Evolutionary conservation across 1,140 invertebrate species (phyloP).

Genomic region (Diplogasteroides magnus): DNA sequence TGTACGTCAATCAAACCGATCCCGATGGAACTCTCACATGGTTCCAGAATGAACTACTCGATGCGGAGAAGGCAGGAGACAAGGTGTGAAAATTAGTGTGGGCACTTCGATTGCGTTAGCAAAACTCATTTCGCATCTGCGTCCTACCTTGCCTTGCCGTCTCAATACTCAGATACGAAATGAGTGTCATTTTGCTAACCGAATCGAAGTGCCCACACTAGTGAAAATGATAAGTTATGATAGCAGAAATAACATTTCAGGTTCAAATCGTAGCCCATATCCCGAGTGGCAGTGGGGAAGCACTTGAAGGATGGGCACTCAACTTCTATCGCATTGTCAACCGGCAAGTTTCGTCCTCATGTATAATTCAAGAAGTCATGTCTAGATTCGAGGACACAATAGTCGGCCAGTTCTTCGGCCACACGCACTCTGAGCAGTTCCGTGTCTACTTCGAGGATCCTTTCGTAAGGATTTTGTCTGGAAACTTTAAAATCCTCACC

Average conservation of each 20-base stretch:
- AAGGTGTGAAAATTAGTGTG: conserved; percentile 71
- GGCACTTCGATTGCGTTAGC: neutral
- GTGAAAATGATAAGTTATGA: neutral
- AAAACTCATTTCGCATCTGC: neutral
- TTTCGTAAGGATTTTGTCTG: conserved; percentile 5
- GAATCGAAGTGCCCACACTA: neutral
- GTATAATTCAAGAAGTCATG: neutral
- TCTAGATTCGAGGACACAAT: conserved; percentile 77
- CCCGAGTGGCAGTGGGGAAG: conserved; percentile 34
- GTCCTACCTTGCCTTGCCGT: neutral
- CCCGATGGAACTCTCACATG: conserved; percentile 87
- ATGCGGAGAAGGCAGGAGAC: conserved; percentile 83
- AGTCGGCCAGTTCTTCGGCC: conserved; percentile 84
- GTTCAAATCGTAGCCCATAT: conserved; percentile 42
- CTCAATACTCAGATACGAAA: too few relatives aligned
- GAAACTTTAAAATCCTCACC: neutral
- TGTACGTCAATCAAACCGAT: conserved; percentile 88
- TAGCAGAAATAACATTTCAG: too few relatives aligned
- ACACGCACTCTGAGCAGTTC: conserved; percentile 89
- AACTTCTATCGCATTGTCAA: conserved; percentile 45
- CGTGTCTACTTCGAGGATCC: conserved; percentile 63
- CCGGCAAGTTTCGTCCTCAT: too few relatives aligned
- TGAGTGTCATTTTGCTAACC: neutral
- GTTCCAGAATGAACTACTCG: conserved; percentile 85
- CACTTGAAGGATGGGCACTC: conserved; percentile 33